Conservation (phyloP, 2,888 invertebrate species). For the Rosalia funebris region DNA sequence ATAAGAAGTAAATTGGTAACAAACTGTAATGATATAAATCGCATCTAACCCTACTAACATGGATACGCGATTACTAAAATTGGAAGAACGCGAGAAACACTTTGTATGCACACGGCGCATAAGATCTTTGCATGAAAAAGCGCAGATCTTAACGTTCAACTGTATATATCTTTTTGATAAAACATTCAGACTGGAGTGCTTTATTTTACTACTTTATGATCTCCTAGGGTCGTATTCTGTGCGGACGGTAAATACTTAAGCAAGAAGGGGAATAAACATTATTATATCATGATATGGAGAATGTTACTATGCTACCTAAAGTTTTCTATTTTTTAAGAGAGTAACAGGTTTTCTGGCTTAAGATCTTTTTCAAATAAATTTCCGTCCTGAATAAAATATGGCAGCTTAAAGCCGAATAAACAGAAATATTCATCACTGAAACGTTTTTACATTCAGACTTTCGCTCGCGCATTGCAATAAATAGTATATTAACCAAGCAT, state of each 20-base stretch:
- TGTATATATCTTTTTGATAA: conserved; percentile 56
- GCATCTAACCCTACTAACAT: too few species aligned
- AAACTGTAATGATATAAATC: too few species aligned
- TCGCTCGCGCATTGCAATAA: conserved; percentile 2
- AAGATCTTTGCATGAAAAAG: conserved; percentile 3
- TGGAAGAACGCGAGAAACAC: background rate
- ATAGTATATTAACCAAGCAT: conserved; percentile 6
- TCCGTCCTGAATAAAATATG: conserved; percentile 6
- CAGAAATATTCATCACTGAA: conserved; percentile 16
- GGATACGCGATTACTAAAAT: background rate
- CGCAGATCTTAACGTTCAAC: conserved; percentile 19
- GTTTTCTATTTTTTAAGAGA: conserved; percentile 19
- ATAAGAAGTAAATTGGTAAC: too few species aligned
- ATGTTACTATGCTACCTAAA: conserved; percentile 16
- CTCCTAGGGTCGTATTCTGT: conserved; percentile 50
- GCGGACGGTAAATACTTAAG: conserved; percentile 54
- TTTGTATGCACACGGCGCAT: conserved; percentile 4
- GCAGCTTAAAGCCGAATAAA: conserved; percentile 12
- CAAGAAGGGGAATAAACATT: conserved; percentile 51
- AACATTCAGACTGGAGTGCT: conserved; percentile 55
- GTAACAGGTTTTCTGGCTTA: conserved; percentile 2
- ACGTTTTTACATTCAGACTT: conserved; percentile 2
- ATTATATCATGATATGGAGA: conserved; percentile 51
- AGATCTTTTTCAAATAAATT: conserved; percentile 19
- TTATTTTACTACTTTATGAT: conserved; percentile 56